These are phyloP conservation scores for Synergus itoensis DNA, from an alignment of 2,888 invertebrate species.

Conservation along the genomic window DNA sequence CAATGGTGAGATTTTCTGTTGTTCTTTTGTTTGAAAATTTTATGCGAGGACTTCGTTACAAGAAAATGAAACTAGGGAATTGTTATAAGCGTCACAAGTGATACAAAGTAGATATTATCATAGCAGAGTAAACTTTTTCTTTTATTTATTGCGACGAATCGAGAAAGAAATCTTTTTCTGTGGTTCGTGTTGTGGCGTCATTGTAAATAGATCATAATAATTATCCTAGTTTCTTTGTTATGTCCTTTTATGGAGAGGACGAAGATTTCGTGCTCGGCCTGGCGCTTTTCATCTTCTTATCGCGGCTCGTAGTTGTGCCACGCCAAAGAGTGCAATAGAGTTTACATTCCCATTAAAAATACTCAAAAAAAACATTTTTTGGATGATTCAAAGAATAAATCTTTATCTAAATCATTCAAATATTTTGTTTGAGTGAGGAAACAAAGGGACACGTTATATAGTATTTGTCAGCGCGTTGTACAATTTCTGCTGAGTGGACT, in stretches of 20 bases:
- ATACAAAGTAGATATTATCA: conserved; percentile 10
- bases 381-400: neutral
- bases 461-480: conserved; percentile 26
- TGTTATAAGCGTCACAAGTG: conserved; percentile 19
- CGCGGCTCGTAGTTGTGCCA: conserved; percentile 38
- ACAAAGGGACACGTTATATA: conserved; percentile 19
- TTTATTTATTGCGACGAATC: conserved; percentile 17
- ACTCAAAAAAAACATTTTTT: neutral
- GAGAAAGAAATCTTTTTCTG: conserved; percentile 26
- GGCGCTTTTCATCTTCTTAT: conserved; percentile 33
- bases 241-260: conserved; percentile 14
- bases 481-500: conserved; percentile 16
- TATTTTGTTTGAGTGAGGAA: neutral
- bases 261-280: conserved; percentile 31
- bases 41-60: neutral
- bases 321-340: conserved; percentile 40
- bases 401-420: neutral
- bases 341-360: conserved; percentile 31
- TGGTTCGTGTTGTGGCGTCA: conserved; percentile 27
- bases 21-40: conserved; percentile 33
- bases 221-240: conserved; percentile 30
- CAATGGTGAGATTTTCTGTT: conserved; percentile 1
- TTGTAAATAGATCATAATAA: conserved; percentile 42
- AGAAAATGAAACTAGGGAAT: neutral
- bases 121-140: conserved; percentile 9